Base-by-base conservation (phyloP, 92 coral and sea anemone genomes). In the Phenganax stokvisi region DNA sequence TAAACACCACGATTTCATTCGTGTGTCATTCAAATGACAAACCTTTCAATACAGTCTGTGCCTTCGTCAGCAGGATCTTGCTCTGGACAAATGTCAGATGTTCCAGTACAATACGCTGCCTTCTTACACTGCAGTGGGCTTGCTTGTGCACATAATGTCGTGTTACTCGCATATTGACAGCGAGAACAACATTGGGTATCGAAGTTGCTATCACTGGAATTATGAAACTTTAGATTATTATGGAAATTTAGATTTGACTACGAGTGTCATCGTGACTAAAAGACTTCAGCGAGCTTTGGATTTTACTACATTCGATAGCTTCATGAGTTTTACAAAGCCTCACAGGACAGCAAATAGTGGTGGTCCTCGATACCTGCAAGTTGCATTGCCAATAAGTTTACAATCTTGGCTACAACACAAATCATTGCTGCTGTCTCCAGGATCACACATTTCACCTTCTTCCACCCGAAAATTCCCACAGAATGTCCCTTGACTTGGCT, bases 401-500 rank as follows among this genome's bases (percentile, higher is more conserved):
- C 98, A 94, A 13, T 81, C 85, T 29, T n/a, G 86, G 2, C 92
- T 85, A 76, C 98, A 93, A 72, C 97, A 93, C 51, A 25, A 20
- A 29, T 84, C 84, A 13, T 83, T 88, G 6, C 15, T 71, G 6
- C 85, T 70, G 15, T 72, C 87, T 10, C 98, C 98, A 0, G 98
- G 92, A 56, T 94, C 98, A 67, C 98, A 94, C 12, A 90, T 83
- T 64, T 94, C 98, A 2, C 87, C 92, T 8, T 73, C 78, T 72
- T 94, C 98, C 13, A 57, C 80, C 82, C 90, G 92, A 89, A 81
- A 94, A 75, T 94, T 94, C 6, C 98, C 98, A 65, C 98, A 94
- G 51, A 92, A 87, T 56, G 71, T 74, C 30, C 82, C 67, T 67
- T 76, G 85, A 61, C 89, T 83, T 28, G 97, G 97, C 72, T 86